Percentiles rank a stretch among this genome's conserved stretches.
These are phyloP conservation scores for Mohoua ochrocephala DNA, from an alignment of 2,113 vertebrate genomes.

Conservation along the genomic window DNA sequence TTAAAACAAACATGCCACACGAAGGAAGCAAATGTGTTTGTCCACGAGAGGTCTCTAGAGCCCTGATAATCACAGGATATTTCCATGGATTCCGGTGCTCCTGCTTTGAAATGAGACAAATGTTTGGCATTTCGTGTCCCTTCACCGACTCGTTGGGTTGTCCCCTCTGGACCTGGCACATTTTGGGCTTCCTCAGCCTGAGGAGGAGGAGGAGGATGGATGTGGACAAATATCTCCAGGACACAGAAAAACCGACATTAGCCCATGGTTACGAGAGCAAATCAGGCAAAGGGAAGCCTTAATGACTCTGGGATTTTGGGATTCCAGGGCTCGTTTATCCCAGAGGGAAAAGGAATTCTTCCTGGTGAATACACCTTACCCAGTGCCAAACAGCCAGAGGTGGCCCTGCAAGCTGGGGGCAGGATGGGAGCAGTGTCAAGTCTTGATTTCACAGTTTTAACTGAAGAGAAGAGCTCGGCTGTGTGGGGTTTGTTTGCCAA, in stretches of 20 bases:
- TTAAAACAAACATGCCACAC: accelerated
- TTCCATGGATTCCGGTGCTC: background rate
- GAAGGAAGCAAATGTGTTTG: background rate
- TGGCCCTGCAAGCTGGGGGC: background rate
- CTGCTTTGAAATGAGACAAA: background rate
- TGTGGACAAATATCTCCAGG: background rate
- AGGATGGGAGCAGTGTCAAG: background rate
- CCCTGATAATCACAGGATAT: background rate
- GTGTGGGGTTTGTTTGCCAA: background rate
- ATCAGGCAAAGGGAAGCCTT: background rate
- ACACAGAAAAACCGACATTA: background rate
- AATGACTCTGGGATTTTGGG: background rate
- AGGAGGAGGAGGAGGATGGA: background rate
- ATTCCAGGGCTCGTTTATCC: background rate
- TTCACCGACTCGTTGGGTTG: accelerated
- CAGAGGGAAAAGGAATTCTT: background rate
- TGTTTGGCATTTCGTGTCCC: background rate
- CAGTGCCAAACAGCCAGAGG: background rate
- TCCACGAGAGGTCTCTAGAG: conserved; percentile 66
- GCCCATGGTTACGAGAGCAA: too few species aligned
- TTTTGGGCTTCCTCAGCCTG: background rate
- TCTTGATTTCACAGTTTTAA: background rate
- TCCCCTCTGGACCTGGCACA: accelerated
- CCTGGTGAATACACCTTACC: background rate
- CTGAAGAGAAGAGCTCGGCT: background rate